Evolutionary conservation across 2,113 vertebrate genomes (phyloP).

Genomic region (Dolichotis patagonum): DNA sequence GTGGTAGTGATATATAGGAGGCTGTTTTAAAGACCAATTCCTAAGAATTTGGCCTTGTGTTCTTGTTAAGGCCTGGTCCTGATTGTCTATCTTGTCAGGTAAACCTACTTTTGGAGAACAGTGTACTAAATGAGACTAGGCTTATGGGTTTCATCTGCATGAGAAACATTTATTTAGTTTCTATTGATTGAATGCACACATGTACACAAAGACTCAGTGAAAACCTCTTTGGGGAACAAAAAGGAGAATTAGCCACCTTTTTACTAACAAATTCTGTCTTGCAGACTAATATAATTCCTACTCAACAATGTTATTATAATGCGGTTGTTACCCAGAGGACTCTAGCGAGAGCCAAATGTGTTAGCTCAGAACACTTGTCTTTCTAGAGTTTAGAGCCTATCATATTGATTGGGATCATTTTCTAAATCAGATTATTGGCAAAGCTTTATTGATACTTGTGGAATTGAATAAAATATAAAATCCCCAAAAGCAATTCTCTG

Average conservation of each 20-base stretch:
- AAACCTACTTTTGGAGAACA: not conserved
- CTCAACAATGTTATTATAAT: not conserved
- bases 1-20: not conserved
- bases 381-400: not conserved
- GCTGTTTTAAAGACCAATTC: slow-evolving; percentile 7
- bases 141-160: not conserved
- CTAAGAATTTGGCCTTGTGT: not conserved
- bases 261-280: not conserved
- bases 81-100: not conserved
- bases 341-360: not conserved
- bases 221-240: not conserved
- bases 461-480: not conserved
- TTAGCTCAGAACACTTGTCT: not conserved
- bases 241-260: not conserved
- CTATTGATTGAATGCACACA: not conserved
- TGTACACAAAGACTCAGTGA: not conserved
- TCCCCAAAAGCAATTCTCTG: not conserved
- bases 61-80: not conserved
- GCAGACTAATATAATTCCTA: not conserved
- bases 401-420: not conserved
- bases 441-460: not conserved
- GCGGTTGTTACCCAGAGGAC: not conserved
- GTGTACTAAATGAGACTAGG: not conserved
- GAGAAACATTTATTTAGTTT: not conserved
- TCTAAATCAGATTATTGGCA: not conserved